Conservation (phyloP, 1,140 invertebrate species). For the Himalopsyche phryganea region DNA sequence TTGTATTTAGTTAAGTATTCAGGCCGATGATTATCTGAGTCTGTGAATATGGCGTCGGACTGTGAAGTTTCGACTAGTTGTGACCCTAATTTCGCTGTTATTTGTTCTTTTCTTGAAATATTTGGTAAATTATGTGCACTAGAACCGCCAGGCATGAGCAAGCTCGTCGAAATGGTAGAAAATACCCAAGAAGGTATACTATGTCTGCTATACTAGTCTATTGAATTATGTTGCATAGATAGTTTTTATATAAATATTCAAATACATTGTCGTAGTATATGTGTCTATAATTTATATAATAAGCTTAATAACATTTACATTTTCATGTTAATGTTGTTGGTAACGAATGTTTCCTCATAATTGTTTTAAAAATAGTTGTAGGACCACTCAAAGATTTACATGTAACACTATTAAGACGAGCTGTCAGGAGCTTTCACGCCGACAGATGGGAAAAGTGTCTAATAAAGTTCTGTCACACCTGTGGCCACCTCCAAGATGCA, state of each 20-base stretch:
- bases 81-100: constrained; percentile 94
- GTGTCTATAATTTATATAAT: constrained; percentile 42
- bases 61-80: constrained; percentile 81
- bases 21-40: constrained; percentile 36
- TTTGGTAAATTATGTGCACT: constrained; percentile 80
- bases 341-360: not conserved
- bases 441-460: constrained; percentile 89
- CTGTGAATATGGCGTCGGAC: constrained; percentile 76
- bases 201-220: constrained; percentile 1
- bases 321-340: constrained; percentile 5
- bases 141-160: constrained; percentile 68
- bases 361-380: constrained; percentile 57
- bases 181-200: constrained; percentile 76
- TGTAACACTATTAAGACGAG: constrained; percentile 83
- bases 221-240: constrained; percentile 1
- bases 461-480: constrained; percentile 87
- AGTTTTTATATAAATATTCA: not conserved
- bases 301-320: constrained; percentile 13
- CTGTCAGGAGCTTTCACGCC: constrained; percentile 75
- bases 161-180: constrained; percentile 84
- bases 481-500: constrained; percentile 81
- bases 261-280: constrained; percentile 33
- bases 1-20: constrained; percentile 5
- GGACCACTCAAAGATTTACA: constrained; percentile 79
- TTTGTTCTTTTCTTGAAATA: constrained; percentile 89